phyloP scores from a whole-genome alignment of 2,888 invertebrate species.

The Octonoba sinensis region DNA sequence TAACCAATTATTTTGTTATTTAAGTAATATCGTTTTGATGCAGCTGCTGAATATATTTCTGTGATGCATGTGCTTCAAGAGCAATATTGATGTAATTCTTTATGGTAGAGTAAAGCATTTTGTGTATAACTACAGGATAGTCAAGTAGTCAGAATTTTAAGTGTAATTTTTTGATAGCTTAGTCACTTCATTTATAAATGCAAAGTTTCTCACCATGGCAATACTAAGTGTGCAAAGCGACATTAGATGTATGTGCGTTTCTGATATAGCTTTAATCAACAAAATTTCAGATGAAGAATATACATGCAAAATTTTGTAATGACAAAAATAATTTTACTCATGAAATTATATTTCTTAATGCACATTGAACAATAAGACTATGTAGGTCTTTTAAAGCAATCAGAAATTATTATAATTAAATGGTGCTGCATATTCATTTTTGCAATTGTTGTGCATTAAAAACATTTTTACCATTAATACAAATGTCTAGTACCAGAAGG shows the following conservation, averaged over 20 bases:
- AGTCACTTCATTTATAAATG: constrained; percentile 42
- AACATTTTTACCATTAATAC: constrained; percentile 6
- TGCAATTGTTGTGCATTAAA: no score
- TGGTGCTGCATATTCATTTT: constrained; percentile 44
- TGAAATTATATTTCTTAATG: no score
- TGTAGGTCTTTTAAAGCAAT: constrained; percentile 40
- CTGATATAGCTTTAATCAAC: no score
- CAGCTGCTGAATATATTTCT: constrained; percentile 40
- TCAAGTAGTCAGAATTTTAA: constrained; percentile 27
- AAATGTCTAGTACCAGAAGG: no score
- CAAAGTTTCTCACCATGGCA: constrained; percentile 52
- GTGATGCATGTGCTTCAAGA: constrained; percentile 59
- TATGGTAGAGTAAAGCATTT: constrained; percentile 37
- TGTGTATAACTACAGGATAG: constrained; percentile 45
- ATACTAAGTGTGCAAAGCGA: constrained; percentile 49
- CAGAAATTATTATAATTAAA: constrained; percentile 40
- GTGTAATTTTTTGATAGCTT: constrained; percentile 52
- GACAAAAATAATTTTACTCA: no score
- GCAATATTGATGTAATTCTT: constrained; percentile 41
- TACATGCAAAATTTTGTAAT: no score
- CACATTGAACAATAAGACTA: no score
- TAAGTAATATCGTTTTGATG: constrained; percentile 32
- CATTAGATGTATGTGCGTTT: constrained; percentile 7
- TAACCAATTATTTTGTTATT: constrained; percentile 14
- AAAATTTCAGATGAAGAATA: no score